These are phyloP conservation scores for Petrocephalus schoutedeni DNA, from an alignment of 2,797 vertebrate genomes.

Conservation along the genomic window DNA sequence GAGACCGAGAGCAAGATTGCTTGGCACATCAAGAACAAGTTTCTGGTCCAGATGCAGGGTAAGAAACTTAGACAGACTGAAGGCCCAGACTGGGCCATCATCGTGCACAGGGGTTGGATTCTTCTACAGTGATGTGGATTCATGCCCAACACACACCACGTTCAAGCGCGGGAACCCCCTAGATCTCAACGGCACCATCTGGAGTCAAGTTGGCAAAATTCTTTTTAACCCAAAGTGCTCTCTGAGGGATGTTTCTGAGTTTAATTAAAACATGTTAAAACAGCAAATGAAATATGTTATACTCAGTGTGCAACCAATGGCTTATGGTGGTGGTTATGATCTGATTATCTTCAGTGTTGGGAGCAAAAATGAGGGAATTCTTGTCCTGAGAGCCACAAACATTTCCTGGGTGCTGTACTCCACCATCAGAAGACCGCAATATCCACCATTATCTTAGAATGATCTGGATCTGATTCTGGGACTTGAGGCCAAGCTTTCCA, in stretches of 20 bases:
- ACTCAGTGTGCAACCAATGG: neutral
- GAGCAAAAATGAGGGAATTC: constrained; percentile 88
- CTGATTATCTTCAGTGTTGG: constrained; percentile 73
- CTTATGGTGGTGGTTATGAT: neutral
- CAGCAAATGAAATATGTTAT: neutral
- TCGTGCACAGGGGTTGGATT: neutral
- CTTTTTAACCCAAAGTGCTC: neutral
- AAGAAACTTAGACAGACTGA: constrained; percentile 3
- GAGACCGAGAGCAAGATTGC: constrained; percentile 97
- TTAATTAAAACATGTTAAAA: neutral
- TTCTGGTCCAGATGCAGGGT: constrained; percentile 95
- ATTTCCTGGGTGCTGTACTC: constrained; percentile 98
- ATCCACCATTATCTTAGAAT: neutral
- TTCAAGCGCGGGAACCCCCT: neutral
- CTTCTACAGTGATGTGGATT: neutral
- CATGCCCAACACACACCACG: neutral
- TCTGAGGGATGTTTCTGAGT: neutral
- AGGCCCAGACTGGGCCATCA: neutral
- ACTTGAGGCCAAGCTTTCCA: neutral
- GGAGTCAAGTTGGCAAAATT: neutral
- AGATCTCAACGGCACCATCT: neutral
- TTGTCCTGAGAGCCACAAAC: constrained; percentile 95
- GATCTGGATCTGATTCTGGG: neutral
- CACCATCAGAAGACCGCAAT: constrained; percentile 90
- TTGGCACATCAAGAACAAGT: constrained; percentile 54